phyloP scores from a whole-genome alignment of 2,888 invertebrate species.

The Lasius platythorax region DNA sequence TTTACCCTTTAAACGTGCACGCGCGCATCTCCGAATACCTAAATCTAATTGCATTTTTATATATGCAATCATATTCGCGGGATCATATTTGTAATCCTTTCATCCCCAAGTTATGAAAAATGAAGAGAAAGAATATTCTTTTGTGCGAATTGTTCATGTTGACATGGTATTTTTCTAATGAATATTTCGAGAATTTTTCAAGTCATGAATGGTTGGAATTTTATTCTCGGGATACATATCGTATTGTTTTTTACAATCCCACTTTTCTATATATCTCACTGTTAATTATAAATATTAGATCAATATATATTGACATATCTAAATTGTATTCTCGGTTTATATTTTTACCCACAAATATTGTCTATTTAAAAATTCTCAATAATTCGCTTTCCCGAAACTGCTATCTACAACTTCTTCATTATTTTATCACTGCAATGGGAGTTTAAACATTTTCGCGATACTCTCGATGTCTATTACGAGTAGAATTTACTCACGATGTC shows the following conservation, averaged over 20 bases:
- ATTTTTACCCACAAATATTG: slow-evolving; percentile 1
- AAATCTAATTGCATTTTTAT: slow-evolving; percentile 25
- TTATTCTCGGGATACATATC: neutral
- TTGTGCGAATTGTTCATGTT: neutral
- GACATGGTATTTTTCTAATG: neutral
- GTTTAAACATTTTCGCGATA: neutral
- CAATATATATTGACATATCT: neutral
- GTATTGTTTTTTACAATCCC: neutral
- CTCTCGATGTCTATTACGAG: neutral
- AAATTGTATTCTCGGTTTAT: neutral
- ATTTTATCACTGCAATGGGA: neutral
- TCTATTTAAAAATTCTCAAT: neutral
- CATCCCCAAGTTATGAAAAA: neutral
- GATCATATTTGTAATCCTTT: neutral
- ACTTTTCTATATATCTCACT: too few relatives aligned
- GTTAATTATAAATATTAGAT: neutral
- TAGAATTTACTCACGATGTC: neutral
- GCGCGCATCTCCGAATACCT: neutral
- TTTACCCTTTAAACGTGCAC: slow-evolving; percentile 10
- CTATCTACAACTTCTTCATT: neutral
- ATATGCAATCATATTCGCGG: neutral
- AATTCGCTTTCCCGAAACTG: neutral
- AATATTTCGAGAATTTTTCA: neutral
- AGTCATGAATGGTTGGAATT: neutral
- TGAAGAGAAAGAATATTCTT: neutral